Evolutionary conservation across 2,797 vertebrate species (phyloP).

Genomic region (Eremophila alpestris): DNA sequence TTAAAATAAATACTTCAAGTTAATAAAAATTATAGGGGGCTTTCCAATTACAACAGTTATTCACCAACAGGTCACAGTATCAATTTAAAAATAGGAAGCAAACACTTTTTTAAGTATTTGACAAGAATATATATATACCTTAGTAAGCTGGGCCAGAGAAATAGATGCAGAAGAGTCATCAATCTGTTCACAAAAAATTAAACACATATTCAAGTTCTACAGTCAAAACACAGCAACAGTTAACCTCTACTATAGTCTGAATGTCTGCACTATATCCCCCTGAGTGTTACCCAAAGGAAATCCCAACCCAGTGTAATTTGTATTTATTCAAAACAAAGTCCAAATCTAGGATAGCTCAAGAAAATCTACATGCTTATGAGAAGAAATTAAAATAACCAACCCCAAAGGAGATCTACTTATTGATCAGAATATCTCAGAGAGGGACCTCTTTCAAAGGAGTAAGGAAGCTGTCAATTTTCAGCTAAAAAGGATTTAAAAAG

Average conservation of each 20-base stretch:
- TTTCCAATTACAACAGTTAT: constrained; percentile 65
- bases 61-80: constrained; percentile 52
- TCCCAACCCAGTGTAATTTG: not conserved
- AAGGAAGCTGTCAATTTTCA: not conserved
- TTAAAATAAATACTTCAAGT: constrained; percentile 44
- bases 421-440: not conserved
- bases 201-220: constrained; percentile 86
- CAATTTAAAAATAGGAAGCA: constrained; percentile 69
- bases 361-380: not conserved
- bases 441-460: not conserved
- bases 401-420: not conserved
- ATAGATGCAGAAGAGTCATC: constrained; percentile 89
- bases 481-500: not conserved
- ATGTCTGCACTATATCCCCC: constrained; percentile 40
- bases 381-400: not conserved
- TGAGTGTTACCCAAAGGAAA: not conserved
- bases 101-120: constrained; percentile 58
- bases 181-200: constrained; percentile 94
- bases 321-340: not conserved
- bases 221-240: constrained; percentile 76
- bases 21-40: constrained; percentile 21
- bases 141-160: constrained; percentile 90
- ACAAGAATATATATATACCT: constrained; percentile 87
- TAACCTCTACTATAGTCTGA: constrained; percentile 73
- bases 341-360: not conserved